Evolutionary conservation across 2,888 invertebrate genomes (phyloP), one percentile per base, ranked within the genome.

Genomic region (Aphelenchoides bicaudatus): DNA sequence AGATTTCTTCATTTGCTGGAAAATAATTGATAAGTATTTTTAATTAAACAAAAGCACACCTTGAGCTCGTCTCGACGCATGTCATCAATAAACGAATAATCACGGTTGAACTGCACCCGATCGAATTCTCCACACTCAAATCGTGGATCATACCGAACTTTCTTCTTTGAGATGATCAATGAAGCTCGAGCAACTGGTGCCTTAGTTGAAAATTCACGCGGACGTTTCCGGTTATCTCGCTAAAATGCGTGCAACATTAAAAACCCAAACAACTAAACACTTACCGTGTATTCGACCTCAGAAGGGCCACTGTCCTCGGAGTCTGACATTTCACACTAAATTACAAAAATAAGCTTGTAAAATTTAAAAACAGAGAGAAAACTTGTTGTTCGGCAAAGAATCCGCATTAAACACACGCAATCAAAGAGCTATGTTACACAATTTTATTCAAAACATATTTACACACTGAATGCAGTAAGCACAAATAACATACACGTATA

Each of bases 111-210:
- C 48, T 63, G 65, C 1, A 60, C 51, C 37, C 71, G 69, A 47
- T 73, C 68, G 57, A 71, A 73, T 2, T 68, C 66, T 3, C 75
- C 75, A 38, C 69, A 70, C 27, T 70, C 48, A 55, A 75, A 75
- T 3, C 75, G 68, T 21, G 75, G 75, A 61, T 75, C 75, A 62
- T 69, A 70, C 19, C 59, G 34, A 21, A 62, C 58, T 54, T 66
- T 50, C 38, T 50, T 52, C 21, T 56, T 56, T 16, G 53, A 52
- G 25, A 51, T 52, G 31, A 65, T 61, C 30, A 67, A 47, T 16
- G 60, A 49, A 10, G 63, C 52, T 51, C 58, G 54, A 8, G 28
- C 34, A 4, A 73, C 66, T 3, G 65, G 67, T 39, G 62, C 60
- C 56, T 72, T 74, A 4, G 72, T 72, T 10, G 72, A 71, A 5